A percentile compares a stretch with the other conserved stretches of the same genome.
phyloP scores from a whole-genome alignment of 1,140 invertebrate genomes.

The Zaprionus gabonicus region DNA sequence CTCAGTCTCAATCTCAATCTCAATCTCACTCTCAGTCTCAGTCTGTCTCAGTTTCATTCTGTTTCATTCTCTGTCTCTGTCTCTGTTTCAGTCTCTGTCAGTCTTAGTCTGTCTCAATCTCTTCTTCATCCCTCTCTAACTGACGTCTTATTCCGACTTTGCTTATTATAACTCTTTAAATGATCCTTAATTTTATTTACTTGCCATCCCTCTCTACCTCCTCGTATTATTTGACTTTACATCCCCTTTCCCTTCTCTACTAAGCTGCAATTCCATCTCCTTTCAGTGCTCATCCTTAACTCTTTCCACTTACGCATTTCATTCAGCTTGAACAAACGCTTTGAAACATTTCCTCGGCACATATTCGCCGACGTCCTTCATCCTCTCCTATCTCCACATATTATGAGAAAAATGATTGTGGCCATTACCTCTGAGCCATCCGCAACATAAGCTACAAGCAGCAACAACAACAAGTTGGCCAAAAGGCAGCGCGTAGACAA shows the following conservation, averaged over 20 bases:
- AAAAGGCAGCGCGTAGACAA: slow-evolving; percentile 52
- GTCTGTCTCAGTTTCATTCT: too few relatives aligned
- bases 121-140: too few relatives aligned
- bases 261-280: not conserved
- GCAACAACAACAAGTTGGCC: slow-evolving; percentile 42
- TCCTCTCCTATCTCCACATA: not conserved
- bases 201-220: not conserved
- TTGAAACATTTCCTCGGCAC: slow-evolving; percentile 6
- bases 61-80: too few relatives aligned
- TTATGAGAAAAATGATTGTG: slow-evolving; percentile 24
- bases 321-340: slow-evolving; percentile 24
- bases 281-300: not conserved
- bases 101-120: too few relatives aligned
- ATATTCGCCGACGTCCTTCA: not conserved
- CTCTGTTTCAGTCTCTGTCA: too few relatives aligned
- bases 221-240: not conserved
- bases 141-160: too few relatives aligned
- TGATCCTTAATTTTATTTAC: too few relatives aligned
- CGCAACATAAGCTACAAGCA: slow-evolving; percentile 36
- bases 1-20: too few relatives aligned
- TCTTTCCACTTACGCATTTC: slow-evolving; percentile 10
- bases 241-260: not conserved
- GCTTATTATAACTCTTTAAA: too few relatives aligned
- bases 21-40: too few relatives aligned
- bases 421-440: slow-evolving; percentile 29